Conservation (phyloP, 64 coral and sea anemone genomes). For the Montipora sp. region DNA sequence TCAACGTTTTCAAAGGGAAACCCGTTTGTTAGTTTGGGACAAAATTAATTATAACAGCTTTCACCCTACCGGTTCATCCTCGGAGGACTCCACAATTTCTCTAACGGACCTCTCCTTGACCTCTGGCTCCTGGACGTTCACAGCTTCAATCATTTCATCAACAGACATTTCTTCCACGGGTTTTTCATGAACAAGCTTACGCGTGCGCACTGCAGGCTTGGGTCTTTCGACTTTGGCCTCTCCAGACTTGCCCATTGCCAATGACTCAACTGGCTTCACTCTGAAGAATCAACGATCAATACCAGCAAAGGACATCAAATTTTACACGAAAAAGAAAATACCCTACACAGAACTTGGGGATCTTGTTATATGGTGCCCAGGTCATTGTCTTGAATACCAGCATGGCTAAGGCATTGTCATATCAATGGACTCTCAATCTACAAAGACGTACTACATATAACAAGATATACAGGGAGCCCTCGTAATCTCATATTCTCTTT, state of each 20-base stretch:
- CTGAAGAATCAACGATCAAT: neutral
- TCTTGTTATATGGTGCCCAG: too few relatives aligned
- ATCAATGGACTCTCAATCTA: too few relatives aligned
- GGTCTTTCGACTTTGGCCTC: slow-evolving; percentile 44
- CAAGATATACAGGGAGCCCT: too few relatives aligned
- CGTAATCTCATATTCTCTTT: too few relatives aligned
- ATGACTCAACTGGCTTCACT: slow-evolving; percentile 30
- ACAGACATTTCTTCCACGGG: slow-evolving; percentile 70
- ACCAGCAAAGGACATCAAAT: neutral
- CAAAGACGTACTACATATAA: too few relatives aligned
- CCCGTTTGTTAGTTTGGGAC: too few relatives aligned
- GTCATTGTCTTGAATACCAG: too few relatives aligned
- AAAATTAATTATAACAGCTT: neutral
- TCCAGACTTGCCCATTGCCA: slow-evolving; percentile 33
- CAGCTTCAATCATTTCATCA: slow-evolving; percentile 59
- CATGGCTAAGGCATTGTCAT: too few relatives aligned
- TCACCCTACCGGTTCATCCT: neutral
- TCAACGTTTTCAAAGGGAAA: too few relatives aligned
- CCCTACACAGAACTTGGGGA: too few relatives aligned
- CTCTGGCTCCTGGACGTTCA: slow-evolving; percentile 1
- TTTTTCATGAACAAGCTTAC: slow-evolving; percentile 50
- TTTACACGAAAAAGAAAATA: too few relatives aligned
- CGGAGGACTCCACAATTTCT: slow-evolving; percentile 19
- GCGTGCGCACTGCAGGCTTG: slow-evolving; percentile 52
- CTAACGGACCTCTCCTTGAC: neutral